Evolutionary conservation across 2,113 vertebrate species (phyloP).

Genomic region (Oreocharis arfaki): DNA sequence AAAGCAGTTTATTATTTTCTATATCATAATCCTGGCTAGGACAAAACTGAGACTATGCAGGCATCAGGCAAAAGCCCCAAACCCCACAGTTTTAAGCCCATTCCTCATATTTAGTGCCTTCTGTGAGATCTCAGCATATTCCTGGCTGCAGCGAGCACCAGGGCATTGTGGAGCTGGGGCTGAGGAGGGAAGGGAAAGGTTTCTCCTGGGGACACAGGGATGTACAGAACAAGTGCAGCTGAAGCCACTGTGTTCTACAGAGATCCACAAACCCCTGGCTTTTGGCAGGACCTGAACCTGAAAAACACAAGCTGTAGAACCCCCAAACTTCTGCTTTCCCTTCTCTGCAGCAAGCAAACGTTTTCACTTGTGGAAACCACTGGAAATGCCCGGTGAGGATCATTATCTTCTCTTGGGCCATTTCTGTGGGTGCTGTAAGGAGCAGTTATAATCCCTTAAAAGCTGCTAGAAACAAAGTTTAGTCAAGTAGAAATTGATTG

Average conservation of each 20-base stretch:
- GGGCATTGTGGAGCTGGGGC: background rate
- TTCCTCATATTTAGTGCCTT: background rate
- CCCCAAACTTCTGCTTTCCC: background rate
- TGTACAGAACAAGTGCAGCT: background rate
- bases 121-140: background rate
- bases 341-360: background rate
- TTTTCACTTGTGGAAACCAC: background rate
- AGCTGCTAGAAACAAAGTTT: background rate
- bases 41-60: background rate
- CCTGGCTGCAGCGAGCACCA: background rate
- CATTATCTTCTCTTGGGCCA: background rate
- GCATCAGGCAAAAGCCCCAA: background rate
- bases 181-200: background rate
- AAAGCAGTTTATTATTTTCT: conserved; percentile 16
- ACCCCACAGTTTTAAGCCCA: background rate
- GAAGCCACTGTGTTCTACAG: background rate
- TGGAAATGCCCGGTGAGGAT: background rate
- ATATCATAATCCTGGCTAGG: background rate
- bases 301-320: background rate
- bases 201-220: background rate
- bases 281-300: background rate
- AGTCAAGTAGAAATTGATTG: background rate
- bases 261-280: background rate
- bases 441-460: background rate
- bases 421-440: background rate